Conservation (phyloP, 2,797 vertebrate species). For the Notolabrus celidotus region DNA sequence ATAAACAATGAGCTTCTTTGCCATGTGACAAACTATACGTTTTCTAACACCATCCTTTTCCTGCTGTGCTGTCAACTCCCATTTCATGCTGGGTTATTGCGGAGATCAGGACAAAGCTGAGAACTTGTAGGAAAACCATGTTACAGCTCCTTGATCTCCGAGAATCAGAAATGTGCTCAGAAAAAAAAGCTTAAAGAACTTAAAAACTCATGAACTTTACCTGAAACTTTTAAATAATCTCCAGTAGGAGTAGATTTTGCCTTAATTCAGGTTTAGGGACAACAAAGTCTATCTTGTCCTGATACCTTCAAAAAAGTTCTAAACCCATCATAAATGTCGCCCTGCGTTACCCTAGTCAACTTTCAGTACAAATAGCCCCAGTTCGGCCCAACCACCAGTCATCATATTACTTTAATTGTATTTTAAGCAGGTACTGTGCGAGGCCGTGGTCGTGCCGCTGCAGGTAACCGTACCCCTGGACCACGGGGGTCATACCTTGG, state of each 20-base stretch:
- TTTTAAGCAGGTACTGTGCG: constrained; percentile 99
- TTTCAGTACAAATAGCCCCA: constrained; percentile 26
- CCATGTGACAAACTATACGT: constrained; percentile 76
- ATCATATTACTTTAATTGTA: constrained; percentile 83
- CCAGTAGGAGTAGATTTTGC: not conserved
- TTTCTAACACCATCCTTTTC: constrained; percentile 82
- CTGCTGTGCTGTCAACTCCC: constrained; percentile 75
- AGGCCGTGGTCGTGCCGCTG: constrained; percentile 95
- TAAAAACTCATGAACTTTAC: not conserved
- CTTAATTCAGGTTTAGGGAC: constrained; percentile 1
- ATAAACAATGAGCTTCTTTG: constrained; percentile 81
- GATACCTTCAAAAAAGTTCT: constrained; percentile 24
- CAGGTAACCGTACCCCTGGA: constrained; percentile 94
- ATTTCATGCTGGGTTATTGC: constrained; percentile 67
- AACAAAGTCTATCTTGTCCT: constrained; percentile 5
- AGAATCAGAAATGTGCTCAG: constrained; percentile 26
- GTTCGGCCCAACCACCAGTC: constrained; percentile 55
- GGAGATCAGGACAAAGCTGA: constrained; percentile 42
- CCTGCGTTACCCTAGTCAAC: constrained; percentile 6
- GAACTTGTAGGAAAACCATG: constrained; percentile 28
- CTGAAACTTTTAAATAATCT: constrained; percentile 13
- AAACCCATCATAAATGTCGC: constrained; percentile 31
- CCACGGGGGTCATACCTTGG: constrained; percentile 98
- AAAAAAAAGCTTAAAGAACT: constrained; percentile 21
- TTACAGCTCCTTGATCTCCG: constrained; percentile 11